phyloP scores from a whole-genome alignment of 2,797 vertebrate species.

The Muscicapa comitata region DNA sequence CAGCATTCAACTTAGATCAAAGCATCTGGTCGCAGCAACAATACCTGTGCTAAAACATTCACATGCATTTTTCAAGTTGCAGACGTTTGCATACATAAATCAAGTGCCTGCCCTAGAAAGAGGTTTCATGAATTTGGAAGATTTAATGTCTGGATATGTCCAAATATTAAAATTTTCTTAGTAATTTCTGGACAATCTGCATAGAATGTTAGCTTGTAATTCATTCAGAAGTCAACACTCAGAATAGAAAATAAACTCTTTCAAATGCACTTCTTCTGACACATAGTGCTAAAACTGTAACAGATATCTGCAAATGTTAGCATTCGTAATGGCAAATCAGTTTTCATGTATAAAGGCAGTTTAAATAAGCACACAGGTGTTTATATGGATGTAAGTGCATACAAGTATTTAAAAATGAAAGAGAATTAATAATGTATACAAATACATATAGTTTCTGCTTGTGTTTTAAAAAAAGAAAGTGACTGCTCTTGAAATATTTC shows the following conservation, averaged over 20 bases:
- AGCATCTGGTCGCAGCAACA: not conserved
- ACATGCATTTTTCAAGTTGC: not conserved
- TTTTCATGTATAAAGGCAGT: not conserved
- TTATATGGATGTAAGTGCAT: not conserved
- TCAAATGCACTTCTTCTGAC: not conserved
- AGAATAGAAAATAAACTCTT: not conserved
- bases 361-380: not conserved
- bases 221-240: not conserved
- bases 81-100: not conserved
- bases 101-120: not conserved
- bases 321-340: not conserved
- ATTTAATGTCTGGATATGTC: not conserved
- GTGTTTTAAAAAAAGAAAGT: rapidly evolving
- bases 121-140: not conserved
- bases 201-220: not conserved
- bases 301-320: not conserved
- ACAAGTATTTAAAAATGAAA: not conserved
- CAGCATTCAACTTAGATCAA: not conserved
- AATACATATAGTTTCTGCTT: not conserved
- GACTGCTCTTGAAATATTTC: not conserved
- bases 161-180: not conserved
- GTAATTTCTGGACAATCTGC: not conserved
- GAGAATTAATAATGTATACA: not conserved
- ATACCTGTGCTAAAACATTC: not conserved
- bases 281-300: not conserved